These are phyloP conservation scores for Mya arenaria DNA, from an alignment of 1,140 invertebrate genomes.

Conservation along the genomic window DNA sequence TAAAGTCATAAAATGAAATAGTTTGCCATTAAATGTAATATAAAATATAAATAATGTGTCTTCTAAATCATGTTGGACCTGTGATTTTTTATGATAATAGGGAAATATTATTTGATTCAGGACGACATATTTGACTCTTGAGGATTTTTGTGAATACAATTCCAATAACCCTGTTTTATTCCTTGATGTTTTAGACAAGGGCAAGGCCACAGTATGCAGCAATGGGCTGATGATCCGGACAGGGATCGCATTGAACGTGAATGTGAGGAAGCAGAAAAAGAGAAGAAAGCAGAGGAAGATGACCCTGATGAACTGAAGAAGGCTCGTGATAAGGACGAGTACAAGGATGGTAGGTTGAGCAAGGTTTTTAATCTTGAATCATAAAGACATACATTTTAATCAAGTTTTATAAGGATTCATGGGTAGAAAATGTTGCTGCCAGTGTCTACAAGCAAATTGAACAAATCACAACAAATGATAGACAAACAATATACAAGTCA, in stretches of 20 bases:
- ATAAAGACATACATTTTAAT: not conserved
- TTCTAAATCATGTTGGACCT: too few species aligned
- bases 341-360: constrained; percentile 87
- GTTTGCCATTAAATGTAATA: too few species aligned
- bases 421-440: not conserved
- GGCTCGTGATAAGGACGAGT: constrained; percentile 92
- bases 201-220: constrained; percentile 62
- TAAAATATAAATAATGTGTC: too few species aligned
- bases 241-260: constrained; percentile 81
- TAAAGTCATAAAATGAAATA: too few species aligned
- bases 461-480: not conserved
- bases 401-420: not conserved
- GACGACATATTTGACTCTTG: too few species aligned
- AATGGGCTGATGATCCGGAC: constrained; percentile 74
- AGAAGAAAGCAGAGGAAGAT: constrained; percentile 88
- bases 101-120: too few species aligned
- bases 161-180: too few species aligned
- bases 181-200: constrained; percentile 12
- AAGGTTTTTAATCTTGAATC: not conserved
- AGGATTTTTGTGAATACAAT: too few species aligned
- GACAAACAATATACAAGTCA: not conserved
- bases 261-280: constrained; percentile 84
- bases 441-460: not conserved
- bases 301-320: constrained; percentile 87
- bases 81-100: too few species aligned